These are phyloP conservation scores for Sarcophaga variegata DNA, from an alignment of 2,888 invertebrate genomes.

Conservation along the genomic window DNA sequence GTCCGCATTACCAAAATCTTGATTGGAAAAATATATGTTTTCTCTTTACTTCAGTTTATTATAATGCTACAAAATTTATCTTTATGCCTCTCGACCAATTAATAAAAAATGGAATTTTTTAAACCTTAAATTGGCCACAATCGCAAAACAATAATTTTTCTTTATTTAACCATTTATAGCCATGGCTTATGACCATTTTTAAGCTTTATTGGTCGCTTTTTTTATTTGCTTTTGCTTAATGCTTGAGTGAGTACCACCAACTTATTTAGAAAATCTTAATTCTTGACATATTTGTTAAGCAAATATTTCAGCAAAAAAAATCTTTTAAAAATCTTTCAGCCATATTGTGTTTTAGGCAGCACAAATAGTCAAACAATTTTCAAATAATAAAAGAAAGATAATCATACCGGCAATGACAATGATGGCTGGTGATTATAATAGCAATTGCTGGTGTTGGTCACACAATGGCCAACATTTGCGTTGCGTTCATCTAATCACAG, in stretches of 20 bases:
- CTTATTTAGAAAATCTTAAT: constrained; percentile 8
- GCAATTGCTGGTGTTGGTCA: background rate
- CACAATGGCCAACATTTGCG: constrained; percentile 23
- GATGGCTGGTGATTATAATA: background rate
- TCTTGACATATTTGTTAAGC: constrained; percentile 22
- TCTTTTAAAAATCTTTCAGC: background rate
- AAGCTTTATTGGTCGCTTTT: background rate
- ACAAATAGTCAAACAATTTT: background rate
- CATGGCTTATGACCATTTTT: background rate
- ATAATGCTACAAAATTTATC: no score
- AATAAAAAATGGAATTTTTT: no score
- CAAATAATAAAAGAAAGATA: background rate
- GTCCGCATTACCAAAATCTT: no score
- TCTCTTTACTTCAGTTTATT: no score
- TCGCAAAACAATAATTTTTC: no score
- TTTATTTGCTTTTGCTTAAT: background rate
- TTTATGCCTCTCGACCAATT: no score
- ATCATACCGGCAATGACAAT: constrained; percentile 29
- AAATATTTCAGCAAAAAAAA: constrained; percentile 20
- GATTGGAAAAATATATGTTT: no score
- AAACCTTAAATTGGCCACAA: no score
- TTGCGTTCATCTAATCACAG: constrained; percentile 33
- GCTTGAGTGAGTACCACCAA: background rate
- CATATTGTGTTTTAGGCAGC: no score
- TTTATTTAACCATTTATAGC: no score